Conservation (phyloP, 30 jellyfish, hydroid and myxozoan genomes). For the Turritopsis dohrnii region DNA sequence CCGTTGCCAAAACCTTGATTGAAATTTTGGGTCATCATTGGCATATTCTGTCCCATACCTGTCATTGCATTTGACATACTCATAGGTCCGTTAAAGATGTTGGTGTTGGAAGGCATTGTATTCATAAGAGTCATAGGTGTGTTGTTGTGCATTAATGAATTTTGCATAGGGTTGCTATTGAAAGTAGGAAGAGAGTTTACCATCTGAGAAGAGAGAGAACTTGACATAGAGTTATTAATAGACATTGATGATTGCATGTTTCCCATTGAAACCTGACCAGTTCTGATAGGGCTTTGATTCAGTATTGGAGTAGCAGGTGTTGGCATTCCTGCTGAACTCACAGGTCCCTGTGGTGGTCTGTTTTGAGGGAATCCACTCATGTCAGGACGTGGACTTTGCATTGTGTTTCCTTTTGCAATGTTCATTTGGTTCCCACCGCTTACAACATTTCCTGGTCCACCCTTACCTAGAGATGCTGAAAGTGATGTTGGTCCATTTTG, state of each 20-base stretch:
- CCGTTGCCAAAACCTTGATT: slow-evolving; percentile 35
- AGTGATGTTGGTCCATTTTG: slow-evolving; percentile 62
- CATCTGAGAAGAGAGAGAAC: slow-evolving; percentile 20
- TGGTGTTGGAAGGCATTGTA: slow-evolving; percentile 29
- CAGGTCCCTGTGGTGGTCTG: slow-evolving; percentile 52
- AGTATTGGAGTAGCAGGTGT: slow-evolving; percentile 90
- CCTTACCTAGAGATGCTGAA: slow-evolving; percentile 39
- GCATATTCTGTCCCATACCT: slow-evolving; percentile 41
- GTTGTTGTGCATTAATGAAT: slow-evolving; percentile 29
- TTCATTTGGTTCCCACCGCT: slow-evolving; percentile 37
- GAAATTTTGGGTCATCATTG: slow-evolving; percentile 39
- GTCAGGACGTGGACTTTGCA: slow-evolving; percentile 39
- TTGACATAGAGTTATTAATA: slow-evolving; percentile 9
- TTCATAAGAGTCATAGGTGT: slow-evolving; percentile 21
- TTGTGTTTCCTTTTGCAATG: slow-evolving; percentile 25
- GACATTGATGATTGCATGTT: slow-evolving; percentile 30
- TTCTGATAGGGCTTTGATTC: slow-evolving; percentile 39
- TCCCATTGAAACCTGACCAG: slow-evolving; percentile 11
- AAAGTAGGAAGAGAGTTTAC: slow-evolving; percentile 17
- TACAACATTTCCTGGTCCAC: slow-evolving; percentile 42
- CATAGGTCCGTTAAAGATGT: slow-evolving; percentile 31
- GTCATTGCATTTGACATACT: slow-evolving; percentile 40
- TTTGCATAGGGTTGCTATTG: slow-evolving; percentile 32
- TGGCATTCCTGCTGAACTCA: slow-evolving; percentile 82
- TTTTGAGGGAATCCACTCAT: slow-evolving; percentile 1